phyloP scores from a whole-genome alignment of 2,888 invertebrate species.

The Synanthedon tipuliformis region DNA sequence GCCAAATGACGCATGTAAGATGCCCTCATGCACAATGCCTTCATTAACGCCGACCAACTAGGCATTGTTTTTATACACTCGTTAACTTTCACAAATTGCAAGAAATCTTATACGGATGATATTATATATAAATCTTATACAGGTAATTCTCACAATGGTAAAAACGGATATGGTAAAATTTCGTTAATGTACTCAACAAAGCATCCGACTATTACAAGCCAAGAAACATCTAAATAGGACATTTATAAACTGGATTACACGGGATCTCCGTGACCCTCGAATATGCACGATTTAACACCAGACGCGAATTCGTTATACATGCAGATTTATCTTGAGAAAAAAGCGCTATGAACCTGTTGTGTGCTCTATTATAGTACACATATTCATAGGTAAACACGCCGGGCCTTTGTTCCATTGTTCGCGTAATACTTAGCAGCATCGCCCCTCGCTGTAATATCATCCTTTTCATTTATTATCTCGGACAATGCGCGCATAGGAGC shows the following conservation, averaged over 20 bases:
- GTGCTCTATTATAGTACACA: constrained; percentile 52
- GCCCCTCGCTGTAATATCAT: constrained; percentile 55
- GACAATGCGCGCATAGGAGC: constrained; percentile 33
- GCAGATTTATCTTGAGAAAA: constrained; percentile 62
- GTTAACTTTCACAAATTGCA: not conserved
- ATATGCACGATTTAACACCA: constrained; percentile 64
- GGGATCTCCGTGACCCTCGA: constrained; percentile 27
- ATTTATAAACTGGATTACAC: constrained; percentile 56
- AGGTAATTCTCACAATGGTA: constrained; percentile 9
- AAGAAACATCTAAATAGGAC: constrained; percentile 59
- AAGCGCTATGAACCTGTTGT: constrained; percentile 59
- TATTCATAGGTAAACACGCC: constrained; percentile 70
- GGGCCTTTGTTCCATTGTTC: constrained; percentile 58
- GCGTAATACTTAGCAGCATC: constrained; percentile 63
- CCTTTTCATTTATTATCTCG: constrained; percentile 44
- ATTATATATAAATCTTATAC: too few relatives aligned
- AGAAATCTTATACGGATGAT: not conserved
- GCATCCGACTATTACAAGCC: constrained; percentile 29
- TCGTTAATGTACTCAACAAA: constrained; percentile 57
- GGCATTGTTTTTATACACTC: not conserved
- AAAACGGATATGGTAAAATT: constrained; percentile 39
- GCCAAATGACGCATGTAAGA: constrained; percentile 44
- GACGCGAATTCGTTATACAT: constrained; percentile 70
- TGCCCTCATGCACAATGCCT: not conserved
- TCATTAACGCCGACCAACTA: not conserved